Evolutionary conservation across 2,113 vertebrate genomes (phyloP), one percentile per base, ranked within the genome.

Genomic region (Nyctibius bracteatus): DNA sequence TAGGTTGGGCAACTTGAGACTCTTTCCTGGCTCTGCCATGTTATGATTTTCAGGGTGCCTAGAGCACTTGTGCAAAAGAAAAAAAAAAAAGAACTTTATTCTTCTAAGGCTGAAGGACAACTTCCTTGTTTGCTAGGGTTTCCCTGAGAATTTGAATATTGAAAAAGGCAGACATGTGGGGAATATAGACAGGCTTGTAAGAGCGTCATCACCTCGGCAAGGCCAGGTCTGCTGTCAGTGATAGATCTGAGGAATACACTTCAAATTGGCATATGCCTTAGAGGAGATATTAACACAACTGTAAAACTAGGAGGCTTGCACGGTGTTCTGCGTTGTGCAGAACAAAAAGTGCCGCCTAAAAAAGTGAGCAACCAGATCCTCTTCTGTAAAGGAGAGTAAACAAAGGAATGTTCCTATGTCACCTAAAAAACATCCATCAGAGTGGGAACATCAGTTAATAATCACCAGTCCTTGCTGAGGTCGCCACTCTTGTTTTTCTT

Each of bases 371-470:
- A 54, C 23, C 25, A 91, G 70, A 79, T 68, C 67, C 16, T 92
- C 47, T 79, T 74, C 63, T 87, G 55, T 71, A 66, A 86, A 79
- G 65, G 31, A 43, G 5, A 72, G 35, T 14, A 54, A 54, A 43
- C 52, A 86, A 72, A 91, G 37, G 70, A 61, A 94, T 49, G 62
- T 49, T 75, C 75, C 67, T 83, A n/a, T 78, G 35, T 71, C 1
- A 5, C 33, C 24, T 59, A 30, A 82, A 90, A 78, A 65, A 54
- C 30, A 46, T 22, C 68, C 62, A 10, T 71, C 59, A 9, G 30
- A 77, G 41, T 75, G 49, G 86, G 86, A 89, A 91, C 91, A 94
- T 93, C 86, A 51, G 91, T 92, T 96, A 96, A 92, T 91, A 84
- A 95, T 92, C 96, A 87, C 81, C 83, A 91, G 86, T 27, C 81